Evolutionary conservation across 2,113 vertebrate species (phyloP).

Genomic region (Pseudopipra pipra): DNA sequence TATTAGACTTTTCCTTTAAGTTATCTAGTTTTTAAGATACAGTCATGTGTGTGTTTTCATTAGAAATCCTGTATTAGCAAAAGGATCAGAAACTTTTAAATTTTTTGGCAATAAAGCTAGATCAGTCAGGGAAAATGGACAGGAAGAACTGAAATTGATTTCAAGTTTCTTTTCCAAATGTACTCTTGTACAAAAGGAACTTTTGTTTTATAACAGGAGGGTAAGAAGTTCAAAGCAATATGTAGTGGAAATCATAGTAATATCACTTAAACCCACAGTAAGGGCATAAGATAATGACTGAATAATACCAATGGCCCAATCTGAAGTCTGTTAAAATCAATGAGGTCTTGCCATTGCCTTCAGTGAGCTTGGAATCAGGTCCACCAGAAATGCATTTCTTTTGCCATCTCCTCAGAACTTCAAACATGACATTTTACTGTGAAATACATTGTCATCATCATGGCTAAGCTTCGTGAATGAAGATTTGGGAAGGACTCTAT

Average conservation of each 20-base stretch:
- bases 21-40: constrained; percentile 45
- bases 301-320: background rate
- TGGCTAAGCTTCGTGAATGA: no score
- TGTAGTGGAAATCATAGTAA: background rate
- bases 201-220: background rate
- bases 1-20: constrained; percentile 29
- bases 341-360: background rate
- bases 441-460: background rate
- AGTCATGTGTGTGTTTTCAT: constrained; percentile 13
- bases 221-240: constrained; percentile 6
- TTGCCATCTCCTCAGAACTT: background rate
- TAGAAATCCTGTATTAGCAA: constrained; percentile 46
- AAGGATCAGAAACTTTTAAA: background rate
- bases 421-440: background rate
- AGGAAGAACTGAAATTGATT: background rate
- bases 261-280: background rate
- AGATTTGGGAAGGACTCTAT: no score
- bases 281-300: background rate
- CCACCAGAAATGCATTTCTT: background rate
- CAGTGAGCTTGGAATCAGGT: background rate
- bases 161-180: constrained; percentile 43
- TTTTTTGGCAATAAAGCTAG: constrained; percentile 48
- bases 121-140: constrained; percentile 44
- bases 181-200: background rate
- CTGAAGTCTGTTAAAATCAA: background rate